Conservation (phyloP, 1,140 invertebrate genomes). For the Megalonaias nervosa region DNA sequence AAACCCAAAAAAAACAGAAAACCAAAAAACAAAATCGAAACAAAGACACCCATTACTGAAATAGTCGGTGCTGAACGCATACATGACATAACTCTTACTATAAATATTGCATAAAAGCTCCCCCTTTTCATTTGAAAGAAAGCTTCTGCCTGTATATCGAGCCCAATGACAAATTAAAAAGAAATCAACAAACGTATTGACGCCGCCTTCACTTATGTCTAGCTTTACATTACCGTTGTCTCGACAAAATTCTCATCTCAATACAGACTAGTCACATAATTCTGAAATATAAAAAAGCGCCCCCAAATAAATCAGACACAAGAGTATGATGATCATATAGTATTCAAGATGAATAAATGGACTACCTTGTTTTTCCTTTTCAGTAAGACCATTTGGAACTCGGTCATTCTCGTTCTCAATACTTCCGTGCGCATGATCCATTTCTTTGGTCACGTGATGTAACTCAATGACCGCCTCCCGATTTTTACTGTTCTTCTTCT, state of each 20-base stretch:
- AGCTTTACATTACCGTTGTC: background rate
- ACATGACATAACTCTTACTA: too few species aligned
- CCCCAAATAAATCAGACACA: background rate
- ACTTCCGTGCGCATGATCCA: slow-evolving; percentile 2
- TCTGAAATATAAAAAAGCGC: background rate
- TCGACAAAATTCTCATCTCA: background rate
- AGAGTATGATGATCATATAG: background rate
- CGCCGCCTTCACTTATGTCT: too few species aligned
- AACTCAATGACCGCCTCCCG: background rate
- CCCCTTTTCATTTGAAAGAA: too few species aligned
- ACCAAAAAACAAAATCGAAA: too few species aligned
- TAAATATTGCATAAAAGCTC: too few species aligned
- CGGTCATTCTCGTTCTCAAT: slow-evolving; percentile 9
- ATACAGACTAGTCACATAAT: background rate
- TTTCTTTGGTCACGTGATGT: slow-evolving; percentile 4
- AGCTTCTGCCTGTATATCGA: too few species aligned
- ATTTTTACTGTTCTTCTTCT: slow-evolving; percentile 26
- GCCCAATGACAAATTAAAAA: too few species aligned
- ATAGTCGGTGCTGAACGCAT: too few species aligned
- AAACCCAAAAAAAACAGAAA: too few species aligned
- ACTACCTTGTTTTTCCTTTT: slow-evolving; percentile 7
- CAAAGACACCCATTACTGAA: too few species aligned
- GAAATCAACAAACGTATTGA: too few species aligned
- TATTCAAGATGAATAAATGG: background rate
- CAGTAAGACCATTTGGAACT: slow-evolving; percentile 29